Conservation (phyloP, 2,888 invertebrate genomes). For the Ornithoptera alexandrae region DNA sequence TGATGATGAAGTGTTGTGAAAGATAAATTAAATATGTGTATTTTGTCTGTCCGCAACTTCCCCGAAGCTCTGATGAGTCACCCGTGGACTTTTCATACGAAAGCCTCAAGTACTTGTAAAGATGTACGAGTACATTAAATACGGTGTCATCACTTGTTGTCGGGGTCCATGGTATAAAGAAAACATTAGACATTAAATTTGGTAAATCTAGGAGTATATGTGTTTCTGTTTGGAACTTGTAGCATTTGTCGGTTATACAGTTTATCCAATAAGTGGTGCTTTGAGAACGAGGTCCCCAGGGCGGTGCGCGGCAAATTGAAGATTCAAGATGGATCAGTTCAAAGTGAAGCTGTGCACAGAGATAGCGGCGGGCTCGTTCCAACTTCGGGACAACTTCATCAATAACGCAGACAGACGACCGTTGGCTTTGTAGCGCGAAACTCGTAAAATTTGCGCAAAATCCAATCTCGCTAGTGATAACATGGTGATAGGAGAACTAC, state of each 20-base stretch:
- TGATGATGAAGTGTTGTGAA: no score
- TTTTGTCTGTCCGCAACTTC: no score
- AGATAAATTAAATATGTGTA: no score
- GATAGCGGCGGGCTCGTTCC: background rate
- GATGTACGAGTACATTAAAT: no score
- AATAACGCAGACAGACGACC: slow-evolving; percentile 5
- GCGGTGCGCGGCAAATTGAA: slow-evolving; percentile 10
- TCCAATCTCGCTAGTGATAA: background rate
- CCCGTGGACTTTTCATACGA: no score
- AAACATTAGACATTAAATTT: no score
- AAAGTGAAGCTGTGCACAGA: slow-evolving; percentile 3
- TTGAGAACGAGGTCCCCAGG: slow-evolving; percentile 11
- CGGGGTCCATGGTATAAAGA: no score
- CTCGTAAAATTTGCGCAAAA: slow-evolving; percentile 1
- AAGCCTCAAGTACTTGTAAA: no score
- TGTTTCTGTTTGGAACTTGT: background rate
- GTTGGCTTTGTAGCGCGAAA: background rate
- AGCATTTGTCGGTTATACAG: background rate
- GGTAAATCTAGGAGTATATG: no score
- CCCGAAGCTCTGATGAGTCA: no score
- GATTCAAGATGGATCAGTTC: slow-evolving; percentile 16
- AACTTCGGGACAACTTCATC: slow-evolving; percentile 15
- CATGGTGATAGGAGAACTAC: no score
- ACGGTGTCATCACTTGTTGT: no score
- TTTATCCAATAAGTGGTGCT: slow-evolving; percentile 15